phyloP scores from a whole-genome alignment of 2,113 vertebrate species.

The Malurus cyaneus region DNA sequence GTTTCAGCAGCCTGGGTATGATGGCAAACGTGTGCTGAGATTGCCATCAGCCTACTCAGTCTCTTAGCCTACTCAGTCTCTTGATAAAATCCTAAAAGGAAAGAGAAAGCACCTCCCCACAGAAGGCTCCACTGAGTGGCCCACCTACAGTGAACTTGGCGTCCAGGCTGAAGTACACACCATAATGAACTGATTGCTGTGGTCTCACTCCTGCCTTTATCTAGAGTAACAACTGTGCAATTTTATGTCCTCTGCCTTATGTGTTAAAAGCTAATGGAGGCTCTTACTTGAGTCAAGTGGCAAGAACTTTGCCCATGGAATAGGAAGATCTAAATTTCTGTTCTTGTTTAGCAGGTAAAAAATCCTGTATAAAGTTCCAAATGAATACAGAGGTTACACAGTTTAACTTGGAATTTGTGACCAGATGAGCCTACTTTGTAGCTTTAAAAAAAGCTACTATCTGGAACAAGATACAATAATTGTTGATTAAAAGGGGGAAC shows the following conservation, averaged over 20 bases:
- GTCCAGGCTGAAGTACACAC: background rate
- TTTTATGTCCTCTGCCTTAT: constrained; percentile 12
- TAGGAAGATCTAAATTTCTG: background rate
- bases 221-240: background rate
- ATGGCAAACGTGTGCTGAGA: background rate
- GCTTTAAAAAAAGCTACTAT: background rate
- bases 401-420: background rate
- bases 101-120: background rate
- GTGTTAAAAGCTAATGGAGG: constrained; percentile 52
- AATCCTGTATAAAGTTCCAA: background rate
- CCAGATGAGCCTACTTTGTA: background rate
- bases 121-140: background rate
- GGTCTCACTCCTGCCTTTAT: background rate
- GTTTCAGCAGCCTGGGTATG: background rate
- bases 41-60: background rate
- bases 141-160: background rate
- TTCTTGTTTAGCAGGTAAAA: background rate
- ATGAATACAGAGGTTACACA: background rate
- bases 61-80: background rate
- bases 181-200: background rate
- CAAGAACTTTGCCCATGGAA: background rate
- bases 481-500: background rate
- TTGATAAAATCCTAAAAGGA: background rate
- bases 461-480: background rate
- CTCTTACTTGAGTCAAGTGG: background rate